These are phyloP conservation scores for Champsocephalus gunnari DNA, from an alignment of 2,797 vertebrate species.

Conservation along the genomic window DNA sequence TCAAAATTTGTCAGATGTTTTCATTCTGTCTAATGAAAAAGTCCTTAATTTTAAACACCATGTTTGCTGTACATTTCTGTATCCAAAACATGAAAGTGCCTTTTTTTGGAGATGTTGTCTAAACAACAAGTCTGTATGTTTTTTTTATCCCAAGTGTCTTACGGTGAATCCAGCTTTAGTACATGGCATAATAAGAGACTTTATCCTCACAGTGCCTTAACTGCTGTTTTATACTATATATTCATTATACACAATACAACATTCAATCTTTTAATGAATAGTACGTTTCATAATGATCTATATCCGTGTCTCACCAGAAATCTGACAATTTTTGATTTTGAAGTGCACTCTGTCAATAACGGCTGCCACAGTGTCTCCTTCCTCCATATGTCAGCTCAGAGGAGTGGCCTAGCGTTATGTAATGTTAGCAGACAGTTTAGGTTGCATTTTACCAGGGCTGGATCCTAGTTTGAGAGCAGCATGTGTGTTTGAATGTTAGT, in stretches of 20 bases:
- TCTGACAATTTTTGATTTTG: conserved; percentile 76
- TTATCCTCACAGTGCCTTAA: conserved; percentile 49
- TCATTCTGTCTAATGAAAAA: conserved; percentile 30
- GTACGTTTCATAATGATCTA: conserved; percentile 11
- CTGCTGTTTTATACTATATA: conserved; percentile 56
- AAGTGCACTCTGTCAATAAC: conserved; percentile 62
- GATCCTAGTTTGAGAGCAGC: conserved; percentile 75
- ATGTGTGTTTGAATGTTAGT: conserved; percentile 75
- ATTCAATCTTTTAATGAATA: conserved; percentile 29
- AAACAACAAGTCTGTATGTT: conserved; percentile 3
- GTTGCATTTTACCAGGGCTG: conserved; percentile 71
- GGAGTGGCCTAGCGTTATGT: conserved; percentile 53
- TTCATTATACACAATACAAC: conserved; percentile 35
- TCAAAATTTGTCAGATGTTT: conserved; percentile 76
- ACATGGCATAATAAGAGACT: conserved; percentile 40
- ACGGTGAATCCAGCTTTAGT: conserved; percentile 38
- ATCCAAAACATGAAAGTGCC: conserved; percentile 41
- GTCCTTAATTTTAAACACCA: conserved; percentile 27
- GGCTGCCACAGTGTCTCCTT: conserved; percentile 61
- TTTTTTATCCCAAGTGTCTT: conserved; percentile 51
- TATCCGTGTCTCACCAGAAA: conserved; percentile 33
- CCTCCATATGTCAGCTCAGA: conserved; percentile 58
- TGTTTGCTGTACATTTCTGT: conserved; percentile 29
- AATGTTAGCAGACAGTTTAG: conserved; percentile 45
- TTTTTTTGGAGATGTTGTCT: conserved; percentile 39